A percentile compares a stretch with the other conserved stretches of the same genome.
phyloP scores from a whole-genome alignment of 2,113 vertebrate species.

The Tenrec ecaudatus region DNA sequence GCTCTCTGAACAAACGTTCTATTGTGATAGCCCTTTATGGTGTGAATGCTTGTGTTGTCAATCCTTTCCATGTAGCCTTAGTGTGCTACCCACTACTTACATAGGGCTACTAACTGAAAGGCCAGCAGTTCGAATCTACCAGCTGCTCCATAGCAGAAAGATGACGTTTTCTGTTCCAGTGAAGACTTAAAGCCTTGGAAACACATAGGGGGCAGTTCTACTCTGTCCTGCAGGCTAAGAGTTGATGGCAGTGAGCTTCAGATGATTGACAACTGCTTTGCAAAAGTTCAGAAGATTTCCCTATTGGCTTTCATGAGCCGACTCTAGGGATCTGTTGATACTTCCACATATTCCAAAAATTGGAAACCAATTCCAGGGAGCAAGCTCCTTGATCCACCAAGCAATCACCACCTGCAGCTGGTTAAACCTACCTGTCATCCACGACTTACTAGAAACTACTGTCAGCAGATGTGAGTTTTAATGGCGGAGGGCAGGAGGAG shows the following conservation, averaged over 20 bases:
- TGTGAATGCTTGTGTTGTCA: not conserved
- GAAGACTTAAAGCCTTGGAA: too few relatives aligned
- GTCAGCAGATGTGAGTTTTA: not conserved
- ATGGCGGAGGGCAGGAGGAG: not conserved
- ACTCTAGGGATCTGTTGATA: not conserved
- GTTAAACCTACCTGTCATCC: not conserved
- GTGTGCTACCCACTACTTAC: too few relatives aligned
- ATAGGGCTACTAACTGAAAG: too few relatives aligned
- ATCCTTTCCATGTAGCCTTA: not conserved
- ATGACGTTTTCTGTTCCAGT: too few relatives aligned
- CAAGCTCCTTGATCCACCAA: not conserved
- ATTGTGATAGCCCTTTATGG: too few relatives aligned
- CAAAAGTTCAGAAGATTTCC: slow-evolving; percentile 37
- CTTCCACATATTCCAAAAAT: not conserved
- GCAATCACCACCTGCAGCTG: not conserved
- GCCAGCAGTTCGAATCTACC: not conserved
- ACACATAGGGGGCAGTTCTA: too few relatives aligned
- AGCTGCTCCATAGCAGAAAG: not conserved
- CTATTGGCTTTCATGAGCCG: not conserved
- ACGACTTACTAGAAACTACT: not conserved
- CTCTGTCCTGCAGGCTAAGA: too few relatives aligned
- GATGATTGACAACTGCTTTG: not conserved
- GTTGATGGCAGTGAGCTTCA: too few relatives aligned
- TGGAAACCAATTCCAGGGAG: slow-evolving; percentile 10
- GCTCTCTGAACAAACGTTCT: not conserved